Evolutionary conservation across 2,113 vertebrate species (phyloP), one percentile per base, ranked within the genome.

Genomic region (Polypterus senegalus): DNA sequence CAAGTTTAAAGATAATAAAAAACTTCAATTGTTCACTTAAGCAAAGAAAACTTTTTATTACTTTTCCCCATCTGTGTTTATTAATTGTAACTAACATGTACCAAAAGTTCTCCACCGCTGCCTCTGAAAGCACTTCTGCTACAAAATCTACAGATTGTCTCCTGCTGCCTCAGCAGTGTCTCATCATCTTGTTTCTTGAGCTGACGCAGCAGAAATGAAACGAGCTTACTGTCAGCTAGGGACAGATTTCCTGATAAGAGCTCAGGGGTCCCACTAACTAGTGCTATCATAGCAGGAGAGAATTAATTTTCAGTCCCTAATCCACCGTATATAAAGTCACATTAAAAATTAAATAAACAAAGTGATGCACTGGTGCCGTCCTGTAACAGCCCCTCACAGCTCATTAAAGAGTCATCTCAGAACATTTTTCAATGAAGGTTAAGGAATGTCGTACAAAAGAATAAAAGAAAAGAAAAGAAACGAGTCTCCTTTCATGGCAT

Each of bases 371-470:
- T 2, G 2, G 27, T 27, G 27, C 27, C 27, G 27, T 27, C 27
- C 27, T 27, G 27, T 27, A 27, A 27, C 27, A 27, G 27, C 27
- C 27, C 27, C 27, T 27, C 27, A 27, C 1, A 7, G 49, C 49
- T 51, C 49, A 51, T 51, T 52, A 43, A 7, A 27, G 46, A 11
- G 47, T 45, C 46, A 44, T 8, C 44, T 57, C 46, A 2, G 27
- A 57, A 57, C 27, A 4, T 57, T 57, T 54, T 44, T 6, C 9
- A 61, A 53, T 56, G 49, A 60, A 57, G 63, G 67, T 62, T 47
- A 59, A 9, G 60, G n/a, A 65, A 58, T 59, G 49, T 54, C 59
- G 49, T 27, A 44, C 43, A 44, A 9, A 51, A 61, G 47, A 47
- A 61, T 27, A 27, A 27, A 27, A 27, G 27, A 27, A 27, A 27